phyloP scores from a whole-genome alignment of 2,113 vertebrate genomes.

The Edolisoma coerulescens region DNA sequence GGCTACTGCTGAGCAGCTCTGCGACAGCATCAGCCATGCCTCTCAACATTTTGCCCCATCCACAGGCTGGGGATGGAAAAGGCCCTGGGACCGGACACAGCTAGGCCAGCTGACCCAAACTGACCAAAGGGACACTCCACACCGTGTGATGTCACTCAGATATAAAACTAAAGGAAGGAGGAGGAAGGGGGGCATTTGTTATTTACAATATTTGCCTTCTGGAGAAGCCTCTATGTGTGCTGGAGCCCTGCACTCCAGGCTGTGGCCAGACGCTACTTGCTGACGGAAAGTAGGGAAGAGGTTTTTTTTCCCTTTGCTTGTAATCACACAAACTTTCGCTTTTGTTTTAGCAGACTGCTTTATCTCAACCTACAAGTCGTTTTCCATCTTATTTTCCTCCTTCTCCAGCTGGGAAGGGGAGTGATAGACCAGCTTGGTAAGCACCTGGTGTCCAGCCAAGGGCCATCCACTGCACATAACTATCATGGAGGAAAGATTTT shows the following conservation, averaged over 20 bases:
- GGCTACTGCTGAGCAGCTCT: neutral
- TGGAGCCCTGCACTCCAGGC: neutral
- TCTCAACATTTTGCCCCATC: neutral
- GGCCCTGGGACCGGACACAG: neutral
- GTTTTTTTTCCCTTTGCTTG: neutral
- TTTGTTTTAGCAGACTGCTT: neutral
- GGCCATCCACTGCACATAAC: neutral
- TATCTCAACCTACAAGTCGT: neutral
- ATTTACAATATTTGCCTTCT: neutral
- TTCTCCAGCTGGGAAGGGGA: neutral
- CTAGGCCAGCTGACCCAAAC: neutral
- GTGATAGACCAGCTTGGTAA: neutral
- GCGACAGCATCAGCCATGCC: neutral
- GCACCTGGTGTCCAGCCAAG: neutral
- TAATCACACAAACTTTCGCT: neutral
- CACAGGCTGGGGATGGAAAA: neutral
- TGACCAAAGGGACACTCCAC: neutral
- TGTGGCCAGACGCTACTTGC: fast-evolving
- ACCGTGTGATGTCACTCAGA: neutral
- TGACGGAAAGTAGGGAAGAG: neutral
- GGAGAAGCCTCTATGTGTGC: neutral
- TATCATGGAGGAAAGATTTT: neutral
- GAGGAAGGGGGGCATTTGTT: fast-evolving
- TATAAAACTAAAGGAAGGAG: neutral
- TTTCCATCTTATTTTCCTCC: neutral